Percentiles rank a stretch among this genome's conserved stretches.
Evolutionary conservation across 23 tunicate species (phyloP).

Genomic region (Botrylloides violaceus): DNA sequence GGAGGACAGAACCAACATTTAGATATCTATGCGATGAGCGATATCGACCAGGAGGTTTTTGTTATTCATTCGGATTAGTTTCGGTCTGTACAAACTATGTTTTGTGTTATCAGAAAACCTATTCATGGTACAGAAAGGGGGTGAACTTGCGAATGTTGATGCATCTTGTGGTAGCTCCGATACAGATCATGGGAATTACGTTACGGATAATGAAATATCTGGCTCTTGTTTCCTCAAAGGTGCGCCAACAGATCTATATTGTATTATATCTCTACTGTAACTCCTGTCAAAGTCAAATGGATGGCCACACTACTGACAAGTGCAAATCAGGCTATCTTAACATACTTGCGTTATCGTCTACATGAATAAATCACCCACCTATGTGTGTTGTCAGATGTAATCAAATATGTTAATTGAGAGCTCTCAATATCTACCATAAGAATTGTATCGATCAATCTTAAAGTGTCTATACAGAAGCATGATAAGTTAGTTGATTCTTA

Average conservation of each 20-base stretch:
- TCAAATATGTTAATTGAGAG: no score
- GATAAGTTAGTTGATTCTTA: no score
- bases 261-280: not conserved
- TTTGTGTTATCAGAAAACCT: slow-evolving; percentile 32
- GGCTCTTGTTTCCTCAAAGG: not conserved
- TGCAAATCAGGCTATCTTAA: no score
- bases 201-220: not conserved
- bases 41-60: slow-evolving; percentile 70
- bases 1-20: slow-evolving; percentile 35
- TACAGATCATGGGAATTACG: not conserved
- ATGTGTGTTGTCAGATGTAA: no score
- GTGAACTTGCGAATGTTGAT: not conserved
- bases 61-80: not conserved
- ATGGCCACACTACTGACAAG: no score
- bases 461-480: no score
- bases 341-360: no score
- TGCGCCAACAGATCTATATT: no score
- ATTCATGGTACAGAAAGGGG: slow-evolving; percentile 36
- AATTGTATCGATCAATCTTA: no score
- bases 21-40: slow-evolving; percentile 64
- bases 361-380: no score
- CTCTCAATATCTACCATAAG: no score
- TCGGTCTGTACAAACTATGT: not conserved
- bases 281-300: no score
- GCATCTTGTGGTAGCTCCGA: not conserved